Evolutionary conservation across 2,888 invertebrate species (phyloP).

Genomic region (Drosophila emarginata): DNA sequence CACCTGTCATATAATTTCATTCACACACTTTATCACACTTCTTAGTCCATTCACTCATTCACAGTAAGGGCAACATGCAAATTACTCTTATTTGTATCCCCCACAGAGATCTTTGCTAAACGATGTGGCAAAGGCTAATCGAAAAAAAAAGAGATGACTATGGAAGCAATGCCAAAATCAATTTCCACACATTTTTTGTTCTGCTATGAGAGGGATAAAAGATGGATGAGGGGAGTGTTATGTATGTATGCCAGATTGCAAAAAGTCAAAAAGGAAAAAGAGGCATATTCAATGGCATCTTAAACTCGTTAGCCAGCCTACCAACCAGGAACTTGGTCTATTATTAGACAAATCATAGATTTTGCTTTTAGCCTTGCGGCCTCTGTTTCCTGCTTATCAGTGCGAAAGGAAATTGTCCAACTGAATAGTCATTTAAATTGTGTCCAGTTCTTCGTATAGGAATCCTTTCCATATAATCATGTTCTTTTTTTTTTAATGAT

Average conservation of each 20-base stretch:
- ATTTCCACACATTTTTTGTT: not conserved
- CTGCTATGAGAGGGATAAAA: not conserved
- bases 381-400: slow-evolving; percentile 32
- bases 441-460: not conserved
- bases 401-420: slow-evolving; percentile 48
- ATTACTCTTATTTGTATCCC: not conserved
- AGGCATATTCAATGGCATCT: not conserved
- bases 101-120: not conserved
- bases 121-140: not conserved
- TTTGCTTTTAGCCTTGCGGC: slow-evolving; percentile 5
- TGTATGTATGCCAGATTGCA: not conserved
- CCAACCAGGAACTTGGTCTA: not conserved
- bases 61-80: not conserved
- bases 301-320: not conserved
- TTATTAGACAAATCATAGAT: slow-evolving; percentile 38
- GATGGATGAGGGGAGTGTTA: too few relatives aligned
- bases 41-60: not conserved
- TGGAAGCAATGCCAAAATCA: not conserved
- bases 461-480: not conserved
- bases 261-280: not conserved
- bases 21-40: not conserved
- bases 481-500: too few relatives aligned
- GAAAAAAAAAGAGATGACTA: not conserved
- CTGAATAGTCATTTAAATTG: slow-evolving; percentile 4
- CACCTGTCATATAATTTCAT: not conserved